phyloP scores from a whole-genome alignment of 2,888 invertebrate genomes.

The Napeogenes sylphis region DNA sequence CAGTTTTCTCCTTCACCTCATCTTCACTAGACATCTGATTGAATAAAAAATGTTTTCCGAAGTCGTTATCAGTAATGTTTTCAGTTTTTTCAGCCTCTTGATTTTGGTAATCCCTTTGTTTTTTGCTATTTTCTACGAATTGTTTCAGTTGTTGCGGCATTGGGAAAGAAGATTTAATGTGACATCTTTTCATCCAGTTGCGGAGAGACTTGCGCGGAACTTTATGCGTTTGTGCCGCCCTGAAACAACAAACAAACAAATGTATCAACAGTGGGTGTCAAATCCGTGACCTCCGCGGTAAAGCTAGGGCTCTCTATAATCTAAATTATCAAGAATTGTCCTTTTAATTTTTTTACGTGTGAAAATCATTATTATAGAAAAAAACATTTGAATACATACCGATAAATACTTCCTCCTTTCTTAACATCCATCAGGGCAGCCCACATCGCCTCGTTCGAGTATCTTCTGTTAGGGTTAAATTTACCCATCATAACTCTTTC shows the following conservation, averaged over 20 bases:
- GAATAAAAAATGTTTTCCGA: constrained; percentile 67
- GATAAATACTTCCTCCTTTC: constrained; percentile 78
- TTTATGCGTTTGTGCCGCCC: constrained; percentile 79
- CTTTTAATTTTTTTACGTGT: not conserved
- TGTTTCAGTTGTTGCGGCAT: constrained; percentile 78
- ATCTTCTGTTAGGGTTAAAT: constrained; percentile 71
- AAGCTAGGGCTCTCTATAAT: not conserved
- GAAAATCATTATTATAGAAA: not conserved
- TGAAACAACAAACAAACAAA: constrained; percentile 39
- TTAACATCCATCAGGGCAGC: constrained; percentile 79
- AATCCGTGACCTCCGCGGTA: too few species aligned
- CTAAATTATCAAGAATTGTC: not conserved
- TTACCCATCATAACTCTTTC: constrained; percentile 76
- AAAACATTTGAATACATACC: constrained; percentile 45
- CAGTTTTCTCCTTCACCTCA: constrained; percentile 38
- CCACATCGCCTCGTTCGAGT: constrained; percentile 76
- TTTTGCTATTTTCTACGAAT: constrained; percentile 75
- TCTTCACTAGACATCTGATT: constrained; percentile 58
- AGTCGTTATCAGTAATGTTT: constrained; percentile 52
- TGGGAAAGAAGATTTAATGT: constrained; percentile 78
- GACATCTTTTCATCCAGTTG: constrained; percentile 80
- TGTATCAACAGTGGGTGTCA: too few species aligned
- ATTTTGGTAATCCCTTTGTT: constrained; percentile 61
- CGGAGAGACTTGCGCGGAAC: constrained; percentile 79
- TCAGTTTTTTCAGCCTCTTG: constrained; percentile 37